Evolutionary conservation across 2,113 vertebrate species (phyloP).

Genomic region (Ciconia maguari): DNA sequence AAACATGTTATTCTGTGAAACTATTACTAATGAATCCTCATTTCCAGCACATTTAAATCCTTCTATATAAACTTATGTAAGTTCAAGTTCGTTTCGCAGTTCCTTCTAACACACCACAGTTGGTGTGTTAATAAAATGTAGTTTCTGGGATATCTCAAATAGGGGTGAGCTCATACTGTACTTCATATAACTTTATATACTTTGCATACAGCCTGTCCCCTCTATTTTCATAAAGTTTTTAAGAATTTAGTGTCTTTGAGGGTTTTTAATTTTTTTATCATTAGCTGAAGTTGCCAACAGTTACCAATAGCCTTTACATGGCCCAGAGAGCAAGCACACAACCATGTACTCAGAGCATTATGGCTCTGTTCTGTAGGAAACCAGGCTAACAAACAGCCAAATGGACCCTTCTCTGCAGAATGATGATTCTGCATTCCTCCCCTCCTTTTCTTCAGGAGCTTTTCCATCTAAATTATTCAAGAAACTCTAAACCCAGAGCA

Average conservation of each 20-base stretch:
- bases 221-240: background rate
- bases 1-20: background rate
- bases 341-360: background rate
- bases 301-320: background rate
- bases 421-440: background rate
- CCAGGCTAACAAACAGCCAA: background rate
- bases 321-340: background rate
- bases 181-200: background rate
- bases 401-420: background rate
- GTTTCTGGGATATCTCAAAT: background rate
- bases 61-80: background rate
- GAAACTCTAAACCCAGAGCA: background rate
- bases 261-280: background rate
- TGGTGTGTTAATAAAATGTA: background rate
- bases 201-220: background rate
- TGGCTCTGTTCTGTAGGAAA: background rate
- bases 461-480: background rate
- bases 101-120: too few species aligned
- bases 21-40: background rate
- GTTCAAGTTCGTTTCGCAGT: rapidly evolving
- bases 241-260: background rate
- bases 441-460: background rate
- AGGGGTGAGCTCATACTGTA: background rate
- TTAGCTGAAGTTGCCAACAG: background rate
- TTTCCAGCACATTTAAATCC: background rate